These are phyloP conservation scores for Heteropelma amictum DNA, from an alignment of 2,888 invertebrate genomes.

Conservation along the genomic window DNA sequence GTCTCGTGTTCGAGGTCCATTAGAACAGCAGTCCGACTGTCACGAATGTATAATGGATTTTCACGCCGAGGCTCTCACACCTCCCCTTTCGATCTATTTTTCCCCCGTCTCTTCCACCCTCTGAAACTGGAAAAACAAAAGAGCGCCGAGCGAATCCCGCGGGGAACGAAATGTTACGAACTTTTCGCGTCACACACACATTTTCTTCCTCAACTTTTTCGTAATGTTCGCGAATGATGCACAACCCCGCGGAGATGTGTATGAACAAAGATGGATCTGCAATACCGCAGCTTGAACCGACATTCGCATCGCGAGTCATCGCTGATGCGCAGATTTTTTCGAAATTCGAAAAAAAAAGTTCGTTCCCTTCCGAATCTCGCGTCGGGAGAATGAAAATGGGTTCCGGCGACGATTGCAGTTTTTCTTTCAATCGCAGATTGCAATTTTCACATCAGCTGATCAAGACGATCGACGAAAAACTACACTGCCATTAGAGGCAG, in stretches of 20 bases:
- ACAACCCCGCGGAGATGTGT: not conserved
- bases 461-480: no score
- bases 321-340: no score
- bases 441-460: no score
- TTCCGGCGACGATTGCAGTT: no score
- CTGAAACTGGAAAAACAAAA: conserved; percentile 51
- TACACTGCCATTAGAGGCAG: no score
- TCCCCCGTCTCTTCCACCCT: not conserved
- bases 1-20: conserved; percentile 50
- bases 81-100: not conserved
- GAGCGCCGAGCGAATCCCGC: conserved; percentile 28
- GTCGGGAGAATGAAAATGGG: no score
- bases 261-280: conserved; percentile 1
- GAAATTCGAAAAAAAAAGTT: no score
- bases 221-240: not conserved
- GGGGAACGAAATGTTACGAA: conserved; percentile 33
- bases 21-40: conserved; percentile 52
- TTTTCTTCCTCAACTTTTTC: conserved; percentile 30
- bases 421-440: no score
- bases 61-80: conserved; percentile 38
- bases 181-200: conserved; percentile 47
- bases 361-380: no score
- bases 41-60: conserved; percentile 60
- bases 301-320: no score
- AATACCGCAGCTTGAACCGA: no score